phyloP scores from a whole-genome alignment of 30 jellyfish, hydroid and myxozoan species.

The Chrysaora quinquecirrha region DNA sequence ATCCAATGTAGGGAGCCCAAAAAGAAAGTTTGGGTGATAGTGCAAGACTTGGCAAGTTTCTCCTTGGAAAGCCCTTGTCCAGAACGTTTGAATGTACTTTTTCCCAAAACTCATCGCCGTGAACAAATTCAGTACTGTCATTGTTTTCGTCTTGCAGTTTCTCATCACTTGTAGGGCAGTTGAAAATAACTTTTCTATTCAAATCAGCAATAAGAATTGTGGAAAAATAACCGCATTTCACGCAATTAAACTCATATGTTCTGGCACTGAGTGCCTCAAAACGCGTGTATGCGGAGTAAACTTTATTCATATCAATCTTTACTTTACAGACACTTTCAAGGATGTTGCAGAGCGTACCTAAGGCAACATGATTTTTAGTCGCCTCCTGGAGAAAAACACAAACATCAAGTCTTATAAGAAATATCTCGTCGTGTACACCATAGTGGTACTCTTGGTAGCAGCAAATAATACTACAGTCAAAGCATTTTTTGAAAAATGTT shows the following conservation, averaged over 20 bases:
- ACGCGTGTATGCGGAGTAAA: slow-evolving; percentile 15
- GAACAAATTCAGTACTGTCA: not conserved
- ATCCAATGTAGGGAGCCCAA: slow-evolving; percentile 66
- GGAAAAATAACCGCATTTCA: slow-evolving; percentile 50
- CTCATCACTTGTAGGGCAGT: not conserved
- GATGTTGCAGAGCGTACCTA: slow-evolving; percentile 31
- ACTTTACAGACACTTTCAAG: not conserved
- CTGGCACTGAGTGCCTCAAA: too few species aligned
- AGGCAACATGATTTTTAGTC: slow-evolving; percentile 36
- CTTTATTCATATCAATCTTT: slow-evolving; percentile 7
- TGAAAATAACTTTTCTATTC: slow-evolving; percentile 64
- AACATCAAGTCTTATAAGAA: slow-evolving; percentile 38
- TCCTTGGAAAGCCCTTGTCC: slow-evolving; percentile 16
- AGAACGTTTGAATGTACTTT: slow-evolving; percentile 21
- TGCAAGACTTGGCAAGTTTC: not conserved
- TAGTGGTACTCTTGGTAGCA: not conserved
- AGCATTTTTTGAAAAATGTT: not conserved
- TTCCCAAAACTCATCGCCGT: slow-evolving; percentile 45
- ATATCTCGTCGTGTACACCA: not conserved
- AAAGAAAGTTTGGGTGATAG: slow-evolving; percentile 30
- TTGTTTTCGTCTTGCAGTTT: not conserved
- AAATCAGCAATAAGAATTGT: slow-evolving; percentile 57
- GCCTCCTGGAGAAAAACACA: slow-evolving; percentile 30
- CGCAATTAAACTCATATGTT: too few species aligned
- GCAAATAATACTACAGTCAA: too few species aligned